Base-by-base conservation (phyloP, 2,797 vertebrate species). In the Lemur catta region DNA sequence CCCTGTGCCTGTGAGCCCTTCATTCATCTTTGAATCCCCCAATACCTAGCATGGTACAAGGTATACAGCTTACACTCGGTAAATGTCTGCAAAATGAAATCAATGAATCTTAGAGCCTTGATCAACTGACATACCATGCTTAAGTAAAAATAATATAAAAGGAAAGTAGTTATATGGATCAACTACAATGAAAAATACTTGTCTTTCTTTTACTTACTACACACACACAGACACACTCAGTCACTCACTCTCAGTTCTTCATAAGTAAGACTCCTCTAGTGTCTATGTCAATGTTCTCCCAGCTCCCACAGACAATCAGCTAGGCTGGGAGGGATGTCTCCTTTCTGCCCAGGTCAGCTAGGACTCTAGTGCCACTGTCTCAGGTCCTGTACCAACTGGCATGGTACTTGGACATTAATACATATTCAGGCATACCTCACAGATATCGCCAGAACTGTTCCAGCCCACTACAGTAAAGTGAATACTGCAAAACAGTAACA, bases 91-190 rank as follows among this genome's bases (percentile, higher is more conserved):
- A 93, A 76, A 63, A 89, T 76, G 28, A 80, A 55, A 69, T 85
- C 55, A 82, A 30, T 0, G n/a, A 50, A 30, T 75, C 28, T 22
- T 35, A 38, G 20, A 94, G 18, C 35, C 22, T 78, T 55, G 28
- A 65, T 82, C 69, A 91, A 79, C 55, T 93, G 43, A 67, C 38
- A 85, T 0, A 87, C 18, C 28, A 72, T 3, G 35, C 46, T 76
- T 41, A 91, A 89, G 52, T 90, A 92, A 63, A 95, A 93, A 71
- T 6, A 90, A 35, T 13, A 76, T 28, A 65, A 55, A 78, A 89
- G 33, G 28, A 75, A 17, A 11, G 35, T 15, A 80, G 17, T 9
- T 89, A 59, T 6, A 63, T 59, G 41, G 57, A 61, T 38, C 88
- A 87, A 76, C 33, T 41, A 63, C 65, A 90, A 57, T 35, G 65